Base-by-base conservation (phyloP, 2,888 invertebrate species). In the Bimastos eiseni region DNA sequence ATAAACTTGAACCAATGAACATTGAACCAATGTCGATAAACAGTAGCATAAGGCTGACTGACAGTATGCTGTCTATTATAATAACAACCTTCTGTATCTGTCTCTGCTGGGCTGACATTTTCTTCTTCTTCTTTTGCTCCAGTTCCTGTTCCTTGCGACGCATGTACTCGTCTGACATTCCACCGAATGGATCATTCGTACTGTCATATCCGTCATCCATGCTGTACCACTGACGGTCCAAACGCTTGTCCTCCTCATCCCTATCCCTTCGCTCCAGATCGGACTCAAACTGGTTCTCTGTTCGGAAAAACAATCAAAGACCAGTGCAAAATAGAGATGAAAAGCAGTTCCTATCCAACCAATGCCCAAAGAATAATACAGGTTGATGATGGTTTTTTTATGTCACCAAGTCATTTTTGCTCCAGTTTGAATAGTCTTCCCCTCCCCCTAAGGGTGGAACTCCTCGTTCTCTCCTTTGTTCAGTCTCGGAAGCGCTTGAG, bases 141-240 rank as follows among this genome's bases (percentile, higher is more conserved):
- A 98, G 96, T 93, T 98, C 98, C 94, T 98, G 97, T 94, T 99
- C 99, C 92, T 98, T 98, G 93, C 97, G 97, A 91, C 97, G 97
- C 0, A 98, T 97, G 95, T 99, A 99, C 91, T 99, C 98, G 19
- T 98, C 97, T 92, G 97, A 97, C 0, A 97, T 97, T 91, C 90
- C 90, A 0, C 97, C 96, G 95, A 99, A 99, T 0, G 99, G 98
- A 95, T 98, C 98, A 92, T 97, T 97, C 89, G 95, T 95, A 93
- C 98, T 98, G 93, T 98, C 98, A 91, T 95, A 95, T 0, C 95
- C 95, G 95, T 99, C 98, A 93, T 98, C 99, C 96, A 98, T 97
- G 92, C 97, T 97, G 94, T 99, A 99, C 99, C 99, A 99, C 93
- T 98, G 98, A 91, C 99, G 96, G 94, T 99, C 99, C 89, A 95